These are phyloP conservation scores for Scelioninae gen. 1 DNA, from an alignment of 2,888 invertebrate species.

Conservation along the genomic window DNA sequence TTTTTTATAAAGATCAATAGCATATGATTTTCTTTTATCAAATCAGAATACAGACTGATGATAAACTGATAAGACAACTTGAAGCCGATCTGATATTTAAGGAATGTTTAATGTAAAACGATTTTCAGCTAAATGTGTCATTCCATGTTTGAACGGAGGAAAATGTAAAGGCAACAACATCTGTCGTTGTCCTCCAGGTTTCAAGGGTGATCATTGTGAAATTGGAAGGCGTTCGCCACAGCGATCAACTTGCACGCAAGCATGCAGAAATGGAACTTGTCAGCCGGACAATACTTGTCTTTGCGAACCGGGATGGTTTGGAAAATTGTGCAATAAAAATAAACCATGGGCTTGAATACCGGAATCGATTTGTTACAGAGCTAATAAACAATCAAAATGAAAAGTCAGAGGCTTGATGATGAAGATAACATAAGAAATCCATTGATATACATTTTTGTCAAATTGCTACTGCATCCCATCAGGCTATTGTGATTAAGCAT, in stretches of 20 bases:
- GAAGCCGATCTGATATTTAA: no score
- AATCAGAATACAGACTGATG: neutral
- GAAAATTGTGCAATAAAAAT: slow-evolving; percentile 92
- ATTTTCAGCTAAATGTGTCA: slow-evolving; percentile 92
- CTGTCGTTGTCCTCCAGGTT: slow-evolving; percentile 93
- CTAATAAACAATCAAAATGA: neutral
- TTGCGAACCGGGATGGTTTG: slow-evolving; percentile 93
- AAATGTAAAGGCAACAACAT: slow-evolving; percentile 95
- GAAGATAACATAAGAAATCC: slow-evolving; percentile 22
- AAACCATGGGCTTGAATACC: slow-evolving; percentile 84
- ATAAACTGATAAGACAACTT: neutral
- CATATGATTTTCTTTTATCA: neutral
- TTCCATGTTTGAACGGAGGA: slow-evolving; percentile 96
- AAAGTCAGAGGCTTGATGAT: slow-evolving; percentile 11
- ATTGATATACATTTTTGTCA: slow-evolving; percentile 49
- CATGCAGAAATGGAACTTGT: slow-evolving; percentile 92
- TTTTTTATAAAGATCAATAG: no score
- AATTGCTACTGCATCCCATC: slow-evolving; percentile 33
- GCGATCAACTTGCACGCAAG: slow-evolving; percentile 89
- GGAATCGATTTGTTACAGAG: neutral
- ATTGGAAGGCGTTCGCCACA: slow-evolving; percentile 89
- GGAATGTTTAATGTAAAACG: no score
- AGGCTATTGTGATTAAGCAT: slow-evolving; percentile 47
- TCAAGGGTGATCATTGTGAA: slow-evolving; percentile 95
- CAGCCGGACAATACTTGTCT: slow-evolving; percentile 89